Conservation (phyloP, 2,888 invertebrate genomes). For the Agrochola lychnidis region DNA sequence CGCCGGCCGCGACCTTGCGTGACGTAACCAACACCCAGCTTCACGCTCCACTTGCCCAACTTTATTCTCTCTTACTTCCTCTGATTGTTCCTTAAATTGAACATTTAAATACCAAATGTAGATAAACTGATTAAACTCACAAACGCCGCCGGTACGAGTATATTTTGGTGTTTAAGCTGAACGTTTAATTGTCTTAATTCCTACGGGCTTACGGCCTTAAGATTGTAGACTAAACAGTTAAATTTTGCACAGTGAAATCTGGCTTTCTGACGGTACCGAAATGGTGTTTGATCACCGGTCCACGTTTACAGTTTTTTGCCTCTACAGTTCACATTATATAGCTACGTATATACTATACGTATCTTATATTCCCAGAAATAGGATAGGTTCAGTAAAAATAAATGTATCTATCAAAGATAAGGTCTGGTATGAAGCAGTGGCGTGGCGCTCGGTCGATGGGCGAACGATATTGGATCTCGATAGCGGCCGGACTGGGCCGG, state of each 20-base stretch:
- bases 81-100: constrained; percentile 72
- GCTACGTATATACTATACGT: neutral
- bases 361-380: constrained; percentile 8
- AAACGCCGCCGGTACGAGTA: constrained; percentile 18
- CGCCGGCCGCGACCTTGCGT: constrained; percentile 25
- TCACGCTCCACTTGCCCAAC: constrained; percentile 60
- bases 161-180: constrained; percentile 49
- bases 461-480: constrained; percentile 57
- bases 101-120: constrained; percentile 69
- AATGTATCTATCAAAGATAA: constrained; percentile 51
- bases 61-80: constrained; percentile 47
- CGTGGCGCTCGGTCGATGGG: constrained; percentile 23
- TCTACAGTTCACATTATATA: neutral
- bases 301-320: neutral
- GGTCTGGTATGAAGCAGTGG: constrained; percentile 22
- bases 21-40: constrained; percentile 59
- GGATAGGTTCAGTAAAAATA: constrained; percentile 47
- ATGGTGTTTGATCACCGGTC: neutral
- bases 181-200: constrained; percentile 49
- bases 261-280: neutral
- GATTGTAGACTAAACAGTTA: constrained; percentile 12
- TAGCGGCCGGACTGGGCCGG: constrained; percentile 30
- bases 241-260: constrained; percentile 8
- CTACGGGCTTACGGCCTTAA: constrained; percentile 26
- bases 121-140: constrained; percentile 49